Percentiles rank a stretch among this genome's conserved stretches.
These are phyloP conservation scores for Brenthis ino DNA, from an alignment of 2,888 invertebrate species.

Conservation along the genomic window DNA sequence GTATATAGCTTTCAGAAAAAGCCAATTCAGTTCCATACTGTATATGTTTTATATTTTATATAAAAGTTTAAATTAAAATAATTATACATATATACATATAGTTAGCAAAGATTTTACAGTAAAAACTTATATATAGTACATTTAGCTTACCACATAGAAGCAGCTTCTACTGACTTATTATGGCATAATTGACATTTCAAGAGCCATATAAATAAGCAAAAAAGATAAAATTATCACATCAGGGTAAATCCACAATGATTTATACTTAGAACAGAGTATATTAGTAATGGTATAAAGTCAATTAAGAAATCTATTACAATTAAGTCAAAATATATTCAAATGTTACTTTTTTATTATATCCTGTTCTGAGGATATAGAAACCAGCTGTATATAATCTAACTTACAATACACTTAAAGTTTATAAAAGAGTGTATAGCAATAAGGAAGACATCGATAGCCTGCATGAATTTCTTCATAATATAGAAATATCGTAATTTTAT, in stretches of 20 bases:
- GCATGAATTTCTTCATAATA: constrained; percentile 7
- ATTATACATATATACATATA: background rate
- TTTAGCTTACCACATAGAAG: constrained; percentile 26
- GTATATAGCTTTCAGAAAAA: too few relatives aligned
- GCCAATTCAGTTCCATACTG: too few relatives aligned
- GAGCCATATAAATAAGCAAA: constrained; percentile 20
- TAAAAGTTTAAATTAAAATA: background rate
- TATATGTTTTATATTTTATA: too few relatives aligned
- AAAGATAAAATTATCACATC: background rate
- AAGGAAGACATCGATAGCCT: constrained; percentile 81
- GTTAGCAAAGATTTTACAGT: constrained; percentile 4
- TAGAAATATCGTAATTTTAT: constrained; percentile 29
- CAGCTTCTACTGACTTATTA: constrained; percentile 24
- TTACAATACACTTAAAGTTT: constrained; percentile 68
- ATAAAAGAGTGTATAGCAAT: constrained; percentile 80
- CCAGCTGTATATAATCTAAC: constrained; percentile 53
- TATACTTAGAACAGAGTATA: constrained; percentile 20
- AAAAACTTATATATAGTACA: constrained; percentile 10
- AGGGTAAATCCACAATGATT: constrained; percentile 6
- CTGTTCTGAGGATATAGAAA: constrained; percentile 18
- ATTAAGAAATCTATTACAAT: background rate
- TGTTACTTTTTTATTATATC: constrained; percentile 1
- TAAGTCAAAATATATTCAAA: background rate
- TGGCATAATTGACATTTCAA: constrained; percentile 31
- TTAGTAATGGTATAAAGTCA: constrained; percentile 14